These are phyloP conservation scores for Galeopsomyia nigrocyanea DNA, from an alignment of 2,888 invertebrate genomes.

Conservation along the genomic window DNA sequence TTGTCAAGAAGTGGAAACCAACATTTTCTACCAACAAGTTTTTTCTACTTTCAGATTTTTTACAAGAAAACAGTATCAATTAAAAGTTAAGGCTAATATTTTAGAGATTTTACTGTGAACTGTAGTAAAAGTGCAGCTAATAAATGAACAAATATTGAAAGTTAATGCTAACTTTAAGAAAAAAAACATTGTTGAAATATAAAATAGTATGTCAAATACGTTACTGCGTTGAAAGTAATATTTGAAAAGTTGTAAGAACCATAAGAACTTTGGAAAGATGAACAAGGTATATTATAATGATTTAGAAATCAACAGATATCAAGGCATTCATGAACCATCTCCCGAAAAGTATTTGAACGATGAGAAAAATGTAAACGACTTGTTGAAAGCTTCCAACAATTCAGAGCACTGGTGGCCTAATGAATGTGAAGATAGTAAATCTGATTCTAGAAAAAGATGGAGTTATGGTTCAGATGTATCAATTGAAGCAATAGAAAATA, in stretches of 20 bases:
- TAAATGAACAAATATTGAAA: no score
- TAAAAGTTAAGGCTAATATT: no score
- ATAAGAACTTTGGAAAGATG: conserved; percentile 33
- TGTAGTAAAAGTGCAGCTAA: no score
- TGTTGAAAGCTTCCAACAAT: conserved; percentile 14
- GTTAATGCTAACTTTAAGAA: no score
- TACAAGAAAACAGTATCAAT: no score
- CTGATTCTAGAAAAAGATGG: conserved; percentile 46
- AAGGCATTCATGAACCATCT: conserved; percentile 4
- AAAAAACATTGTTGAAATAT: no score
- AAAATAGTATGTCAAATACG: not conserved
- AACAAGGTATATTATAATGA: conserved; percentile 32
- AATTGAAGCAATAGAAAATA: conserved; percentile 42
- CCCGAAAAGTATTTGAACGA: conserved; percentile 25
- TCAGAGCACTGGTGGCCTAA: conserved; percentile 34
- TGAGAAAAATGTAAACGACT: conserved; percentile 27
- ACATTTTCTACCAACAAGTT: no score
- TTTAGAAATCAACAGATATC: conserved; percentile 17
- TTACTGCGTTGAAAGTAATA: no score
- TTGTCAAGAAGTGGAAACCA: no score
- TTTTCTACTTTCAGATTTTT: no score
- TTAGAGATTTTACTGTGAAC: no score
- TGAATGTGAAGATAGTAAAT: conserved; percentile 36
- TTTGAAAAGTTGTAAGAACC: no score
- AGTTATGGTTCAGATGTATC: conserved; percentile 48